Conservation (phyloP, 2,797 vertebrate species). For the Chanos chanos region DNA sequence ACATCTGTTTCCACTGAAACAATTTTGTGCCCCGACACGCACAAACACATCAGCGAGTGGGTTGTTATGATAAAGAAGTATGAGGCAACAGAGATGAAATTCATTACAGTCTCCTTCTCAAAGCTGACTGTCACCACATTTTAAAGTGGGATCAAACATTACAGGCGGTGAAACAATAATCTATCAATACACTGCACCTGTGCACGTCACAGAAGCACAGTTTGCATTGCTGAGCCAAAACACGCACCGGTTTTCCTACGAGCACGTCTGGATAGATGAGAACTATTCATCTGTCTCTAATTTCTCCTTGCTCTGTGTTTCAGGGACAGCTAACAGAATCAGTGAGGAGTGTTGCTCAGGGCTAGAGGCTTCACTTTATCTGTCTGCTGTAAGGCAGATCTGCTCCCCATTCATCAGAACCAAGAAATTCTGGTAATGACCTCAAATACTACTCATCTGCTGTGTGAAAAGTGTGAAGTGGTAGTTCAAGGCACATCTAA, state of each 20-base stretch:
- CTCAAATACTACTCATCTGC: too few species aligned
- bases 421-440: too few species aligned
- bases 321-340: too few species aligned
- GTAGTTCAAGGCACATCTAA: too few species aligned
- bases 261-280: neutral
- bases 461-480: too few species aligned
- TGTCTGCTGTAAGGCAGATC: too few species aligned
- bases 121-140: too few species aligned
- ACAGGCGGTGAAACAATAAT: constrained; percentile 10
- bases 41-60: constrained; percentile 2
- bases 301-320: neutral
- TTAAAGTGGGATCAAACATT: constrained; percentile 4
- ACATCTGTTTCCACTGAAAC: neutral
- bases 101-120: constrained; percentile 8
- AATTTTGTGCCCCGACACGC: neutral
- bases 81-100: constrained; percentile 17
- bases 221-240: too few species aligned
- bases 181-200: neutral
- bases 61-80: constrained; percentile 24
- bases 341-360: too few species aligned
- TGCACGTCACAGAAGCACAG: neutral
- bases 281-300: neutral
- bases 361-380: too few species aligned
- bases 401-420: too few species aligned
- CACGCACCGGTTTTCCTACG: neutral